Evolutionary conservation across 1,140 invertebrate genomes (phyloP).

Genomic region (Branchinecta lynchi): DNA sequence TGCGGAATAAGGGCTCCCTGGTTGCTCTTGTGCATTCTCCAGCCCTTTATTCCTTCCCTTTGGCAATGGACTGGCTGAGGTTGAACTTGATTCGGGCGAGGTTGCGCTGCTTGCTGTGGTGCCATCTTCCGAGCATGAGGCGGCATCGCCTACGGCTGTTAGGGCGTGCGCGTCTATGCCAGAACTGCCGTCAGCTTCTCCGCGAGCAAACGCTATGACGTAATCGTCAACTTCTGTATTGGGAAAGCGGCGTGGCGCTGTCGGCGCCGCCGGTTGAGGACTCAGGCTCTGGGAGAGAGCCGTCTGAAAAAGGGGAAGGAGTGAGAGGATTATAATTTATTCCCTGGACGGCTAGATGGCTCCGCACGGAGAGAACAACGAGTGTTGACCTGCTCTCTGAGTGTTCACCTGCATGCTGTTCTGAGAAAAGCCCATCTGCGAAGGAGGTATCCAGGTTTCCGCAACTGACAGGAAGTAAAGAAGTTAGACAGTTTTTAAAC

Average conservation of each 20-base stretch:
- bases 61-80: background rate
- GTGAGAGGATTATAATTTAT: too few species aligned
- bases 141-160: background rate
- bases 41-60: background rate
- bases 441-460: too few species aligned
- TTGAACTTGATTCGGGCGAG: background rate
- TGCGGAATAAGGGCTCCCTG: background rate
- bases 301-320: background rate
- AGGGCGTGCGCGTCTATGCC: constrained; percentile 1
- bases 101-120: background rate
- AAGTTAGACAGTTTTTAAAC: too few species aligned
- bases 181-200: background rate
- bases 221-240: background rate
- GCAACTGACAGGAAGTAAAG: too few species aligned
- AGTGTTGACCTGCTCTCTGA: too few species aligned
- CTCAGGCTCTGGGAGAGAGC: background rate
- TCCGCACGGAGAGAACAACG: too few species aligned
- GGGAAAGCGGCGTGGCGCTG: background rate
- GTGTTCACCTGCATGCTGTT: too few species aligned
- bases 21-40: background rate
- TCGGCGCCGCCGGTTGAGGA: background rate
- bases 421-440: too few species aligned
- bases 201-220: background rate
- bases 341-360: too few species aligned
- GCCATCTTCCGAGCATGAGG: background rate